A percentile compares a stretch with the other conserved stretches of the same genome.
These are phyloP conservation scores for Diplosoma virens DNA, from an alignment of 23 tunicate genomes.

Conservation along the genomic window DNA sequence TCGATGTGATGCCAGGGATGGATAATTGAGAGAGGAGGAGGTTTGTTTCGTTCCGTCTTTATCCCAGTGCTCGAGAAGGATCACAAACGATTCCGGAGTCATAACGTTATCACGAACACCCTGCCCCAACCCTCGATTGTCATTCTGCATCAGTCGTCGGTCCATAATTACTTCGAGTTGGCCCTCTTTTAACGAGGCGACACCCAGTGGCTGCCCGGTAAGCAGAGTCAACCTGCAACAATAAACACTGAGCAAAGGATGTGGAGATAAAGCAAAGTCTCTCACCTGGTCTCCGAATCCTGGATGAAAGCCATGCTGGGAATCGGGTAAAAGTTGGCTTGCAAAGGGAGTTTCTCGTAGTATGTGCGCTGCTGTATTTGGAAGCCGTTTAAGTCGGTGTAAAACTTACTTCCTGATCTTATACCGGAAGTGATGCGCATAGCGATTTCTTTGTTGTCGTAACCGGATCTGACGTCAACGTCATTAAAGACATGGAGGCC, in stretches of 20 bases:
- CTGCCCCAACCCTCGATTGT: slow-evolving; percentile 92
- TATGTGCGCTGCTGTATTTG: slow-evolving; percentile 69
- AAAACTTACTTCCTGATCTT: slow-evolving; percentile 36
- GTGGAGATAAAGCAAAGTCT: too few relatives aligned
- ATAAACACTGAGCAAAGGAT: too few relatives aligned
- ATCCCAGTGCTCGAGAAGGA: slow-evolving; percentile 69
- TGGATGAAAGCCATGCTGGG: slow-evolving; percentile 82
- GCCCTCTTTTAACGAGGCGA: slow-evolving; percentile 62
- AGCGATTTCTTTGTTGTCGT: slow-evolving; percentile 78
- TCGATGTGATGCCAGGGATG: slow-evolving; percentile 62
- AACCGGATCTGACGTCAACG: slow-evolving; percentile 72
- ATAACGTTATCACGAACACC: slow-evolving; percentile 71
- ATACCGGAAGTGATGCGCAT: slow-evolving; percentile 74
- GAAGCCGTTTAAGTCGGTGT: slow-evolving; percentile 90
- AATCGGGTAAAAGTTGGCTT: slow-evolving; percentile 96
- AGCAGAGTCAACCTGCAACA: slow-evolving; percentile 55
- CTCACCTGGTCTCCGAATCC: slow-evolving; percentile 57
- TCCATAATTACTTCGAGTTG: slow-evolving; percentile 88
- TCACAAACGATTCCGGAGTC: slow-evolving; percentile 73
- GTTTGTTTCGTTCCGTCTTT: slow-evolving; percentile 7
- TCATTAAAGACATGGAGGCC: slow-evolving; percentile 65
- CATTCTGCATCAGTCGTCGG: slow-evolving; percentile 94
- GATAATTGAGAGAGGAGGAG: slow-evolving; percentile 30
- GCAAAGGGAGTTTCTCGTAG: slow-evolving; percentile 66
- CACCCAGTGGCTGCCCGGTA: slow-evolving; percentile 92